Evolutionary conservation across 2,888 invertebrate species (phyloP).

Genomic region (Ceraclea dissimilis): DNA sequence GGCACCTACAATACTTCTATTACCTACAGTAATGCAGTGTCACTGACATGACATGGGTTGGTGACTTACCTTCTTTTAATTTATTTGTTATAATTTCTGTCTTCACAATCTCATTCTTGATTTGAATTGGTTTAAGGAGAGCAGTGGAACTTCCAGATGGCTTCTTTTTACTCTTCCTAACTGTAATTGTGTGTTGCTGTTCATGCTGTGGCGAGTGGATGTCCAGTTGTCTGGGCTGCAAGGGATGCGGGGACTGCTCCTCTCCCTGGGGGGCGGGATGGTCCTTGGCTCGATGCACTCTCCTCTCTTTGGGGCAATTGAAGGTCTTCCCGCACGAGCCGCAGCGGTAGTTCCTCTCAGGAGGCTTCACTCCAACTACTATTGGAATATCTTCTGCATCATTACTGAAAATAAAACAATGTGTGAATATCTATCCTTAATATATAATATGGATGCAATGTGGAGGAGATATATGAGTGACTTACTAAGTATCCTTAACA

Average conservation of each 20-base stretch:
- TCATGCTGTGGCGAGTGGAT: too few relatives aligned
- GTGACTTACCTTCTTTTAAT: neutral
- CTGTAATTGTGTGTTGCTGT: neutral
- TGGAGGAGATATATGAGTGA: too few relatives aligned
- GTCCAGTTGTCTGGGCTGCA: neutral
- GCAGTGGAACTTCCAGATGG: conserved; percentile 27
- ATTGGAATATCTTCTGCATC: conserved; percentile 24
- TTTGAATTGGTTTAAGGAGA: conserved; percentile 28
- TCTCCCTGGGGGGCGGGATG: conserved; percentile 41
- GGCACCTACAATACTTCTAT: too few relatives aligned
- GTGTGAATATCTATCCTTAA: too few relatives aligned
- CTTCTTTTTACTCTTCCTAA: neutral
- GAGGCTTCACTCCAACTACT: conserved; percentile 23
- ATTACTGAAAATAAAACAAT: conserved; percentile 7
- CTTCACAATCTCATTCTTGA: conserved; percentile 31
- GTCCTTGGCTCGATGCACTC: conserved; percentile 50
- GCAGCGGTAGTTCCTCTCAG: conserved; percentile 45
- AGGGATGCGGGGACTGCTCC: conserved; percentile 11
- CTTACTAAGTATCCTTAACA: conserved; percentile 35
- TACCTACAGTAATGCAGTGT: too few relatives aligned
- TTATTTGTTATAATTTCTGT: conserved; percentile 25
- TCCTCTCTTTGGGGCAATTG: conserved; percentile 54
- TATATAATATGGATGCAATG: too few relatives aligned
- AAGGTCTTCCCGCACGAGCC: conserved; percentile 51
- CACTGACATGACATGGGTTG: too few relatives aligned